phyloP scores from a whole-genome alignment of 1,140 invertebrate genomes.

The Adelges cooleyi region DNA sequence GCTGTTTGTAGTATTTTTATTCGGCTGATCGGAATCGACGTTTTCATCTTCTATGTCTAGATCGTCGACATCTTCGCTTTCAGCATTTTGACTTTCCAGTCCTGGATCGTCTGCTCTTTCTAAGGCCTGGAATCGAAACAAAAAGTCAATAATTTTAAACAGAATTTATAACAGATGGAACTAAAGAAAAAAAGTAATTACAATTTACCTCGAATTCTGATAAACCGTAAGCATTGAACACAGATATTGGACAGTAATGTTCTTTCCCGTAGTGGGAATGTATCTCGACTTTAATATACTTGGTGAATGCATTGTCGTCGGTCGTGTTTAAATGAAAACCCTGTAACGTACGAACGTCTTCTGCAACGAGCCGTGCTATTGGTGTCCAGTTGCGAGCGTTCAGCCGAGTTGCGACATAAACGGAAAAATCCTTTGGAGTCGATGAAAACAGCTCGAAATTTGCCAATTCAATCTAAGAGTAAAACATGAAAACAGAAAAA shows the following conservation, averaged over 20 bases:
- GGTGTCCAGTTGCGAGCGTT: slow-evolving; percentile 83
- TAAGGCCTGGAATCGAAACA: slow-evolving; percentile 37
- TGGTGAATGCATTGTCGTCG: slow-evolving; percentile 59
- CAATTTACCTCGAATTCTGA: slow-evolving; percentile 69
- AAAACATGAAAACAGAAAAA: background rate
- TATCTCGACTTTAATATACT: slow-evolving; percentile 86
- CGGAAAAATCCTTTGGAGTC: slow-evolving; percentile 78
- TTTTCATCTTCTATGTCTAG: slow-evolving; percentile 44
- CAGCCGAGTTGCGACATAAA: slow-evolving; percentile 79
- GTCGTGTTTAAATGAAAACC: slow-evolving; percentile 65
- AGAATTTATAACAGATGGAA: background rate
- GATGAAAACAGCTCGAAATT: slow-evolving; percentile 98
- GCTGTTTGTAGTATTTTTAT: slow-evolving; percentile 38
- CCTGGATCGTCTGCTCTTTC: slow-evolving; percentile 51
- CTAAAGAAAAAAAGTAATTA: background rate
- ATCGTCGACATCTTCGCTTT: slow-evolving; percentile 53
- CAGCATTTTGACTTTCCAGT: slow-evolving; percentile 37
- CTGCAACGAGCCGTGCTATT: slow-evolving; percentile 74
- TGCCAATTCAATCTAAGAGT: slow-evolving; percentile 70
- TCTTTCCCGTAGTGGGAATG: slow-evolving; percentile 88
- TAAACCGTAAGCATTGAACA: slow-evolving; percentile 82
- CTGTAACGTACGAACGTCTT: slow-evolving; percentile 77
- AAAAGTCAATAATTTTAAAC: slow-evolving; percentile 1
- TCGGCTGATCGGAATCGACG: slow-evolving; percentile 40
- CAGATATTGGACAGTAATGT: slow-evolving; percentile 92